A percentile compares a stretch with the other conserved stretches of the same genome.
Conservation (phyloP, 1,140 invertebrate genomes). For the Pogonomyrmex barbatus region DNA sequence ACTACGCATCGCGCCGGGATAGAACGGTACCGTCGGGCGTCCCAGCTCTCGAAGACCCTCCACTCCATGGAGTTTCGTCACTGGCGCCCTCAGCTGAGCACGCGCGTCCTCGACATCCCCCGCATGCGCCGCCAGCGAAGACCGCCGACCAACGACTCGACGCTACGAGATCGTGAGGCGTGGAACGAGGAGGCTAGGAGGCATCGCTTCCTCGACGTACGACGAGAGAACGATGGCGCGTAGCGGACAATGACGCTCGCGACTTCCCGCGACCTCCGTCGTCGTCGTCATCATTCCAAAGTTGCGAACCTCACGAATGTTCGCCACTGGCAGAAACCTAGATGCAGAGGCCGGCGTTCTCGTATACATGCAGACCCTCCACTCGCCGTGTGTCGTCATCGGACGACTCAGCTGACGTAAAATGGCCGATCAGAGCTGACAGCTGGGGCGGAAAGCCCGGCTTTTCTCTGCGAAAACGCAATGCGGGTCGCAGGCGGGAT, state of each 20-base stretch:
- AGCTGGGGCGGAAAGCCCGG: conserved; percentile 70
- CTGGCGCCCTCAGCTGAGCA: conserved; percentile 78
- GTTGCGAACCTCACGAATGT: background rate
- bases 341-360: background rate
- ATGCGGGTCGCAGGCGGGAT: fast-evolving
- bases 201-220: background rate
- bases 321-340: background rate
- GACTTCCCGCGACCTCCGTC: background rate
- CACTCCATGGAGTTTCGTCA: conserved; percentile 75
- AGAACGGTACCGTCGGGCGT: no score
- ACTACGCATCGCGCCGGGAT: background rate
- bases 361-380: conserved; percentile 54
- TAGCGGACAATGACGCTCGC: background rate
- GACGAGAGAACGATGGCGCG: background rate
- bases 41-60: conserved; percentile 63
- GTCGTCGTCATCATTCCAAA: background rate
- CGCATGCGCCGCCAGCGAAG: background rate
- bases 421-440: conserved; percentile 71
- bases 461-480: conserved; percentile 58
- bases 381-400: conserved; percentile 73
- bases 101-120: conserved; percentile 34
- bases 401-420: conserved; percentile 75
- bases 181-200: background rate
- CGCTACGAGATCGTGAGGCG: background rate
- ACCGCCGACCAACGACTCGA: background rate